Conservation (phyloP, 2,888 invertebrate genomes). For the Geotrupes spiniger region DNA sequence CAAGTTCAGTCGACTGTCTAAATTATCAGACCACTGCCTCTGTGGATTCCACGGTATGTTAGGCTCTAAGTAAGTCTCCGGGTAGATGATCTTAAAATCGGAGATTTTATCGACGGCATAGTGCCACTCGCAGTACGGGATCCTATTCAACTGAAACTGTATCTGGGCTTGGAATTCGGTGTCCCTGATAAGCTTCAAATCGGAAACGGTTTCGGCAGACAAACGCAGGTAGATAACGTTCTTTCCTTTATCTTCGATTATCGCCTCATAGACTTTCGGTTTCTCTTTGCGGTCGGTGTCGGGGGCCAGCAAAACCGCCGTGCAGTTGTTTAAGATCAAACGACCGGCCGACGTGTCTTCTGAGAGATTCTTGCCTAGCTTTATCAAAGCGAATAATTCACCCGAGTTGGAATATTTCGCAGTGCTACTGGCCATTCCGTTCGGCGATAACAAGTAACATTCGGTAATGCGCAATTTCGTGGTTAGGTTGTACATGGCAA, state of each 20-base stretch:
- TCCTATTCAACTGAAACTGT: constrained; percentile 76
- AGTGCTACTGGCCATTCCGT: constrained; percentile 65
- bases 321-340: constrained; percentile 73
- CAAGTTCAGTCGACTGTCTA: constrained; percentile 66
- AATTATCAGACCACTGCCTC: constrained; percentile 63
- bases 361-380: constrained; percentile 69
- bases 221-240: constrained; percentile 72
- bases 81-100: constrained; percentile 70
- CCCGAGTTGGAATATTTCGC: constrained; percentile 75
- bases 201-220: constrained; percentile 63
- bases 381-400: constrained; percentile 72
- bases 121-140: constrained; percentile 83
- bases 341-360: constrained; percentile 81
- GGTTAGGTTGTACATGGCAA: constrained; percentile 67
- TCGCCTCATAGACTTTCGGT: constrained; percentile 66
- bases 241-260: constrained; percentile 62
- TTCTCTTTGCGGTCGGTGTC: constrained; percentile 33
- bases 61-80: constrained; percentile 61
- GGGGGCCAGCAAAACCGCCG: constrained; percentile 59
- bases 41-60: constrained; percentile 68
- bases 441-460: constrained; percentile 67
- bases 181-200: constrained; percentile 59
- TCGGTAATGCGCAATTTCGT: constrained; percentile 61
- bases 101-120: constrained; percentile 74
- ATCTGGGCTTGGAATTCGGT: constrained; percentile 67